phyloP scores from a whole-genome alignment of 2,113 vertebrate genomes.

The Abramis brama region DNA sequence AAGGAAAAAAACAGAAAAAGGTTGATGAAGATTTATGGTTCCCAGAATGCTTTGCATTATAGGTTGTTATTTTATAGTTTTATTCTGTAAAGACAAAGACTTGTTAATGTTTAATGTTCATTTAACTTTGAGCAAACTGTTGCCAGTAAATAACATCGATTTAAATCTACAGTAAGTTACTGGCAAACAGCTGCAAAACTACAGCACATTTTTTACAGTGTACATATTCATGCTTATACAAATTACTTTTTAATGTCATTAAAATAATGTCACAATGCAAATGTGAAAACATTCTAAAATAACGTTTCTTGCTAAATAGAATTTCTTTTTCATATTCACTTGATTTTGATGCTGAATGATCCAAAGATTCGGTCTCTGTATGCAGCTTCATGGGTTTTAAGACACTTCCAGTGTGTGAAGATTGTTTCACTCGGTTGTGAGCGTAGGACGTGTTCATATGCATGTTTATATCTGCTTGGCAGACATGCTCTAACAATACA shows the following conservation, averaged over 20 bases:
- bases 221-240: too few relatives aligned
- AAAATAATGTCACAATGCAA: neutral
- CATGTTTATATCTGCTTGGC: constrained; percentile 19
- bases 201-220: too few relatives aligned
- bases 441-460: neutral
- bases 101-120: too few relatives aligned
- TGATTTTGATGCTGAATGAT: neutral
- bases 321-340: neutral
- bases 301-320: neutral
- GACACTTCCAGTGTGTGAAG: neutral
- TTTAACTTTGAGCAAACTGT: too few relatives aligned
- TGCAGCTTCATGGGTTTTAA: neutral
- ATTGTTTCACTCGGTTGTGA: neutral
- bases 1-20: too few relatives aligned
- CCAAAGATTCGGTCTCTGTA: neutral
- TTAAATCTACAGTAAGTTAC: too few relatives aligned
- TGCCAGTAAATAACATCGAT: too few relatives aligned
- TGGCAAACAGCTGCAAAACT: too few relatives aligned
- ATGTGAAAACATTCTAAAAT: neutral
- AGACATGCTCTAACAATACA: neutral
- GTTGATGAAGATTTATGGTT: too few relatives aligned
- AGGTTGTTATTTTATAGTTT: too few relatives aligned
- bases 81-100: too few relatives aligned
- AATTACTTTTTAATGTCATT: neutral
- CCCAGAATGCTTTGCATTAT: too few relatives aligned